phyloP scores from a whole-genome alignment of 2,888 invertebrate genomes.

The Polyommatus iphigenia region DNA sequence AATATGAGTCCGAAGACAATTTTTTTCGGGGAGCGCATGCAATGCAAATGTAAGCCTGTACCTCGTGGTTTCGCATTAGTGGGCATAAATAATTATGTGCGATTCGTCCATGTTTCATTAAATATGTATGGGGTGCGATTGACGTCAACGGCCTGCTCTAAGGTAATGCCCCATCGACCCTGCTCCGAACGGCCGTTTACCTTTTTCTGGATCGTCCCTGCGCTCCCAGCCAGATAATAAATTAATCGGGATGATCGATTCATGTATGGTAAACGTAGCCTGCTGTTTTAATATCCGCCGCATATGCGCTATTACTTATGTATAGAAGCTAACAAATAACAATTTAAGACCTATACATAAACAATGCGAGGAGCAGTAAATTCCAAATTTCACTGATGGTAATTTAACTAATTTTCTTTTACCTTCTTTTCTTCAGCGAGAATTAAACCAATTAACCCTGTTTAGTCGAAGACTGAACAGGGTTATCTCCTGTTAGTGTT shows the following conservation, averaged over 20 bases:
- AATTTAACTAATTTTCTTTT: not conserved
- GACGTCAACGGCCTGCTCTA: constrained; percentile 46
- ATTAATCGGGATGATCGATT: constrained; percentile 42
- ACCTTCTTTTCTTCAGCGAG: not conserved
- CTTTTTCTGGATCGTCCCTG: constrained; percentile 46
- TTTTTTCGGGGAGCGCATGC: constrained; percentile 22
- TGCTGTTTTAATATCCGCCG: constrained; percentile 17
- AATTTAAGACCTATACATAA: not conserved
- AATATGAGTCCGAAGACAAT: constrained; percentile 22
- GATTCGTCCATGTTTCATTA: constrained; percentile 39
- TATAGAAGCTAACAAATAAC: not conserved
- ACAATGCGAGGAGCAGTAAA: not conserved
- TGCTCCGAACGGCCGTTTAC: constrained; percentile 47
- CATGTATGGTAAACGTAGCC: constrained; percentile 42
- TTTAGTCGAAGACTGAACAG: not conserved
- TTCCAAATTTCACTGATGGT: not conserved
- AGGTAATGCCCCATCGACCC: constrained; percentile 33
- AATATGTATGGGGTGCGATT: constrained; percentile 48
- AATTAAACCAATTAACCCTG: not conserved
- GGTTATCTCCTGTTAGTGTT: too few species aligned
- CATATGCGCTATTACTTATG: not conserved
- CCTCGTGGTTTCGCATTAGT: constrained; percentile 40
- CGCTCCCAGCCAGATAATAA: constrained; percentile 41
- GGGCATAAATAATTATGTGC: constrained; percentile 48
- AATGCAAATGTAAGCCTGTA: constrained; percentile 40